Evolutionary conservation across 2,113 vertebrate species (phyloP).

Genomic region (Peromyscus leucopus): DNA sequence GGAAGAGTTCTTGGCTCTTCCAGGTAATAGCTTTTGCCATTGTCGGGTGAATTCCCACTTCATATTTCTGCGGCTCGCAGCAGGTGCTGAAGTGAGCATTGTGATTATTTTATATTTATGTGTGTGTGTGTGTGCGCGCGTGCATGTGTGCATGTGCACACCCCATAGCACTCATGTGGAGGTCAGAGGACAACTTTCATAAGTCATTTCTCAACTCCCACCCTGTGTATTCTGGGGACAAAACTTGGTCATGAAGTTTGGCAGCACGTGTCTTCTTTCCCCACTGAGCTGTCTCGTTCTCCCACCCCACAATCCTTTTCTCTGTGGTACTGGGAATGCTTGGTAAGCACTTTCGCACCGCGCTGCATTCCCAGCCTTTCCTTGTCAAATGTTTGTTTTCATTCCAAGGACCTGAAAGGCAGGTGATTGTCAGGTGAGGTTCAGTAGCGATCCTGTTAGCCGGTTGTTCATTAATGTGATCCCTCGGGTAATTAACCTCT

Average conservation of each 20-base stretch:
- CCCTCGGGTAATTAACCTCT: constrained; percentile 24
- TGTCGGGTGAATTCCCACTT: too few species aligned
- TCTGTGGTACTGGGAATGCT: neutral
- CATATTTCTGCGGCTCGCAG: too few species aligned
- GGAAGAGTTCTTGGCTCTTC: too few species aligned
- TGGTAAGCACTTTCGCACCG: neutral
- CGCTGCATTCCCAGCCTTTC: neutral
- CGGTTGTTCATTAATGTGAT: constrained; percentile 12
- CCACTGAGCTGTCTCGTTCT: fast-evolving
- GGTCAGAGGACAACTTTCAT: neutral
- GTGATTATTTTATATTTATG: neutral
- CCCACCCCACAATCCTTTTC: neutral
- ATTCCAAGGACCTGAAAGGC: neutral
- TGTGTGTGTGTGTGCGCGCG: neutral
- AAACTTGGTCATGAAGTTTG: neutral
- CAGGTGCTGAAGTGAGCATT: neutral
- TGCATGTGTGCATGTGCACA: neutral
- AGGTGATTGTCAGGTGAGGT: neutral
- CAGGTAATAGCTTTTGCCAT: too few species aligned
- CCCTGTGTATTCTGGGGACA: neutral
- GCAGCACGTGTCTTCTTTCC: neutral
- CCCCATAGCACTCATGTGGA: neutral
- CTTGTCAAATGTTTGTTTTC: neutral
- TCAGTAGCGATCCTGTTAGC: neutral
- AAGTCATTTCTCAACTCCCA: neutral